These are phyloP conservation scores for Cremastinae sp. DNA, from an alignment of 2,888 invertebrate genomes.

Conservation along the genomic window DNA sequence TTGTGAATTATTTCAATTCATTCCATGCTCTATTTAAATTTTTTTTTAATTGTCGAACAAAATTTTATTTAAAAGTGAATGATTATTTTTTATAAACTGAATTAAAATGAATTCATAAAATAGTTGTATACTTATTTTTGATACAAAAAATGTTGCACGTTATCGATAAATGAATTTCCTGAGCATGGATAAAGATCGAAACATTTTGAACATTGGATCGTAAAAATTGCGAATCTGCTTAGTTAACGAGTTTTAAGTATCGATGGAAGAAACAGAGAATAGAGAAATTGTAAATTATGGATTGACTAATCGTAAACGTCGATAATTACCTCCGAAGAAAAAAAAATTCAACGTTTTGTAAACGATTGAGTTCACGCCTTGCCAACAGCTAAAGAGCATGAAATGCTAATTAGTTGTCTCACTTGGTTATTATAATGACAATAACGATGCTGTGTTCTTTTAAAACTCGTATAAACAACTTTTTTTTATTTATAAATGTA, in stretches of 20 bases:
- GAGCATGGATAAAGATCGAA: not conserved
- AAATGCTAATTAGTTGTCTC: not conserved
- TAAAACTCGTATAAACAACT: too few relatives aligned
- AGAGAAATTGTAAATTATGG: constrained; percentile 40
- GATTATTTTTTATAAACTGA: too few relatives aligned
- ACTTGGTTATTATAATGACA: not conserved
- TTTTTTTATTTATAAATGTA: too few relatives aligned
- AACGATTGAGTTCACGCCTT: constrained; percentile 17
- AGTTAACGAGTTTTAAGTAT: constrained; percentile 17
- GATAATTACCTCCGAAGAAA: constrained; percentile 17
- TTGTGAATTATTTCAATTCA: too few relatives aligned
- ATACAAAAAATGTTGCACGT: constrained; percentile 1
- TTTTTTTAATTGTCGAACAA: too few relatives aligned
- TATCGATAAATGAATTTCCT: too few relatives aligned
- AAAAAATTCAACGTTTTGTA: not conserved
- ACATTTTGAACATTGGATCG: not conserved
- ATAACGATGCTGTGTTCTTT: too few relatives aligned
- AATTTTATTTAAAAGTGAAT: too few relatives aligned
- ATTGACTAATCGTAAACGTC: constrained; percentile 34
- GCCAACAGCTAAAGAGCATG: constrained; percentile 11
- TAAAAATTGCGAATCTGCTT: not conserved
- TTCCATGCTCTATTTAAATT: not conserved
- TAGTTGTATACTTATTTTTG: too few relatives aligned
- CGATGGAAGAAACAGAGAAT: constrained; percentile 1
- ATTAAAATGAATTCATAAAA: too few relatives aligned